Evolutionary conservation across 2,113 vertebrate genomes (phyloP), one percentile per base, ranked within the genome.

Genomic region (Percina caprodes): DNA sequence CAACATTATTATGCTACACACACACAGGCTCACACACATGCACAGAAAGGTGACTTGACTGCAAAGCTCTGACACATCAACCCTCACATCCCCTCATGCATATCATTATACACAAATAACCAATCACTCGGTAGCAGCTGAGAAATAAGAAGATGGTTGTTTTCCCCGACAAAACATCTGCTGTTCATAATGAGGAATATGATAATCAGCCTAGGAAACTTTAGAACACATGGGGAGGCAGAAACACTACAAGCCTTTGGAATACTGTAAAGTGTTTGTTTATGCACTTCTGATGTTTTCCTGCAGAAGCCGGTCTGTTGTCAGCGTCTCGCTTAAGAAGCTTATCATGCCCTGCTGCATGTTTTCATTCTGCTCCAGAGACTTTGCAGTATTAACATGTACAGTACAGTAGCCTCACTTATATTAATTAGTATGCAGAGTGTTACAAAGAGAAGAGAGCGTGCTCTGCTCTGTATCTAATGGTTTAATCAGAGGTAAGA

Each of bases 1-100:
- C 61, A 77, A 74, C 81, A 91, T 92, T 89, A 80, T 74, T 80
- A 92, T 89, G 86, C 91, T 60, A 46, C 87, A 90, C 90, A 86
- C 80, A 61, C 62, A 60, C 59, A 42, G 2, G 33, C 39, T 2
- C 33, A 33, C 65, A 78, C 30, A 45, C 56, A 66, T 18, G 46
- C 66, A 82, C 46, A 59, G 52, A 85, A 55, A 88, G 85, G 86
- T 84, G 83, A 85, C 55, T 65, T 80, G 73, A 85, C 73, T 82
- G 66, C 81, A 58, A 82, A 62, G 48, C 73, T 72, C 42, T 74
- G 69, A 79, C 81, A 80, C 78, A 16, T 51, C 69, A 60, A 45
- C 69, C 76, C 69, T 35, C 59, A 68, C 80, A 35, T 84, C 33
- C n/a, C 26, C 52, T 30, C 78, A 52, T 16, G 56, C 68, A 67